A percentile compares a stretch with the other conserved stretches of the same genome.
These are phyloP conservation scores for Anguilla megastoma DNA, from an alignment of 2,797 vertebrate genomes.

Conservation along the genomic window DNA sequence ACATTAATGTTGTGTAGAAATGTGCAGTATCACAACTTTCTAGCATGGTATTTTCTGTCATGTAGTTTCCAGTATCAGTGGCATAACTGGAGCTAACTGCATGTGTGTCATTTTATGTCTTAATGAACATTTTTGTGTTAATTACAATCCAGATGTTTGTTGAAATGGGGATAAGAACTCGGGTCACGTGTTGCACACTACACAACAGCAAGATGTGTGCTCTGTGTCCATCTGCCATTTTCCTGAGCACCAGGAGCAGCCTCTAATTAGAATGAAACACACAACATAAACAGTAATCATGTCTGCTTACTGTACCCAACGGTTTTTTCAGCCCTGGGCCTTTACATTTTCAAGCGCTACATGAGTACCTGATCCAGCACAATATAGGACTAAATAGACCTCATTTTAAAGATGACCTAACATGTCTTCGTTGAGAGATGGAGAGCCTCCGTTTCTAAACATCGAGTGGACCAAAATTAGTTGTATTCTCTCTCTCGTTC, in stretches of 20 bases:
- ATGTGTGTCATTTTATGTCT: background rate
- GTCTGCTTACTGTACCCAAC: background rate
- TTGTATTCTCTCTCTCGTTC: background rate
- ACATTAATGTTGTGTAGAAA: background rate
- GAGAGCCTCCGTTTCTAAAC: background rate
- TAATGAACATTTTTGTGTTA: background rate
- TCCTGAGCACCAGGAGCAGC: background rate
- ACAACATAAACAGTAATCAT: background rate
- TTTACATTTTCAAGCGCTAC: background rate
- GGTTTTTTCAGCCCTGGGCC: background rate
- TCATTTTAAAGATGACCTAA: background rate
- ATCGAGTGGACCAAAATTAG: background rate
- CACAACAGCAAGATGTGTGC: background rate
- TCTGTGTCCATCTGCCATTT: background rate
- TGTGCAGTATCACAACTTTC: background rate
- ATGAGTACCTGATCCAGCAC: background rate
- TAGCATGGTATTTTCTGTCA: background rate
- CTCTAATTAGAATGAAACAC: background rate
- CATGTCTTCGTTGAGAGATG: background rate
- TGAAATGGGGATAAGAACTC: background rate
- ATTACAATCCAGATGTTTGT: background rate
- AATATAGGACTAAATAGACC: background rate
- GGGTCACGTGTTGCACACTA: background rate
- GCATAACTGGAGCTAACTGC: background rate
- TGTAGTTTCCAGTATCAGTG: background rate